Conservation (phyloP, 2,797 vertebrate species). For the Phrynocephalus vlangalii region DNA sequence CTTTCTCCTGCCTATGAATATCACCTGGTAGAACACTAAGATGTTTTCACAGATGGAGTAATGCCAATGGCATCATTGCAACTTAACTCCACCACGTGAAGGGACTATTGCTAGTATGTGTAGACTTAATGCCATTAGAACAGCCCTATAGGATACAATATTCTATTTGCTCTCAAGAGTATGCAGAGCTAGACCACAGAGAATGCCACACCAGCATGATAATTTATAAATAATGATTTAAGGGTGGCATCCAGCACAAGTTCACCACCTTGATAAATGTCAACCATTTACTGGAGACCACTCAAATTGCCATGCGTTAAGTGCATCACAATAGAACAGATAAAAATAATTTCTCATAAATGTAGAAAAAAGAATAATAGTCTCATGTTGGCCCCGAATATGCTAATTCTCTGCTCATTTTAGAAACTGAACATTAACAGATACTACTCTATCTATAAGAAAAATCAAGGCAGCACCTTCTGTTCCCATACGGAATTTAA, state of each 20-base stretch:
- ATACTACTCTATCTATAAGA: not conserved
- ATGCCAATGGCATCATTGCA: too few relatives aligned
- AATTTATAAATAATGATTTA: not conserved
- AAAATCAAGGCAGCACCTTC: not conserved
- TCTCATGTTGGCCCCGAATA: not conserved
- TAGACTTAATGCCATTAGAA: not conserved
- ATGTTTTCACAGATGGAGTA: too few relatives aligned
- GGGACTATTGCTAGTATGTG: too few relatives aligned
- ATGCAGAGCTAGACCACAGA: not conserved
- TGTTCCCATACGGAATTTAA: slow-evolving; percentile 34
- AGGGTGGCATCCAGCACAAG: not conserved
- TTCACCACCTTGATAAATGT: not conserved
- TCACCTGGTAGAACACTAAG: too few relatives aligned
- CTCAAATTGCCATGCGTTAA: too few relatives aligned
- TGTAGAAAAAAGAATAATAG: not conserved
- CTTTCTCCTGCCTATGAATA: too few relatives aligned
- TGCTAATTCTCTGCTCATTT: not conserved
- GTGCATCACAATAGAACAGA: too few relatives aligned
- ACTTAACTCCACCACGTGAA: too few relatives aligned
- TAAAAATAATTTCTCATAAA: too few relatives aligned
- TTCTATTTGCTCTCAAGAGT: not conserved
- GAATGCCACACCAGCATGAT: not conserved
- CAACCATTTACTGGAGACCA: too few relatives aligned
- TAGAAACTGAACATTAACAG: not conserved
- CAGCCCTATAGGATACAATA: not conserved